Evolutionary conservation across 2,888 invertebrate genomes (phyloP), one percentile per base, ranked within the genome.

Genomic region (Balanococcus diminutus): DNA sequence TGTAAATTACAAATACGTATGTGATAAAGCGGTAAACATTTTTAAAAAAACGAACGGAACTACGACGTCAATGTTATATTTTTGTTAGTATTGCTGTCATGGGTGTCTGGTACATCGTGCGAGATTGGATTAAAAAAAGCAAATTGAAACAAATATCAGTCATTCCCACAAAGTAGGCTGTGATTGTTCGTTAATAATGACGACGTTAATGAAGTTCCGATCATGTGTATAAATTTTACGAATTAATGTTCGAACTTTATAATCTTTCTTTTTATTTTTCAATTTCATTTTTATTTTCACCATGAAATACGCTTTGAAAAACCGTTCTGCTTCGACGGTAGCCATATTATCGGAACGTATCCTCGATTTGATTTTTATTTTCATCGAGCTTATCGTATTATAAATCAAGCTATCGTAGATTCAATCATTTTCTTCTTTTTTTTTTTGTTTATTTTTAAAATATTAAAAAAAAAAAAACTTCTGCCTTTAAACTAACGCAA

Each of bases 91-190:
- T 28, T 32, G 61, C 19, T 61, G 22, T 75, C 32, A 75, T 75
- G 75, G 61, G 61, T 75, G 75, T 75, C 31, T 32, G 75, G 75
- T 75, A 36, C 75, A 75, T 28, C 31, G 19, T 1, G n/a, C n/a
- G n/a, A n/a, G 32, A 75, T 75, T n/a, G 75, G 32, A 75, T n/a
- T n/a, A 75, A 75, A 75, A 75, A 4, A 42, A 51, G 51, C 19
- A 11, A 42, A 51, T 32, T 75, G 32, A 75, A 25, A 67, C 61
- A 67, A 75, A 75, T 75, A 75, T 75, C 75, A 75, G 75, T 75
- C 75, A 75, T 75, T 75, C 75, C 75, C 75, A 75, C 75, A 32
- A 32, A 75, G 75, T 75, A 75, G 75, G 75, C 75, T 75, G 75
- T 75, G 75, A 75, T 75, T 32, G 75, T 75, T 75, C 75, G 75